Conservation (phyloP, 2,888 invertebrate species). For the Gari tellinella region DNA sequence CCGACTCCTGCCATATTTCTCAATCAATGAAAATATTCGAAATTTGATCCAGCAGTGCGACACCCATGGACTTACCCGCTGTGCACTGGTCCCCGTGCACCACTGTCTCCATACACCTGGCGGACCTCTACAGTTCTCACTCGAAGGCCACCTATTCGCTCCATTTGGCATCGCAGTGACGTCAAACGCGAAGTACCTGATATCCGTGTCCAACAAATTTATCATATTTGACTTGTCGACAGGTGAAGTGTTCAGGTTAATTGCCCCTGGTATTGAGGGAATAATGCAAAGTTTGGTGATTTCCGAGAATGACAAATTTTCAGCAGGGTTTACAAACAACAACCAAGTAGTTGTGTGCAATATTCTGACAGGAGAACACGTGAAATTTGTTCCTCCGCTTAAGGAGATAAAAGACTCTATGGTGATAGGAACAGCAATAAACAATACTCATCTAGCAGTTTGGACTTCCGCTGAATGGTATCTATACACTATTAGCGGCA, state of each 20-base stretch:
- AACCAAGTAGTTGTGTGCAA: conserved; percentile 96
- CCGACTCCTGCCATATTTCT: conserved; percentile 96
- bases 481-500: conserved; percentile 73
- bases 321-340: conserved; percentile 97
- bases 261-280: conserved; percentile 92
- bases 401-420: conserved; percentile 85
- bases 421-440: conserved; percentile 79
- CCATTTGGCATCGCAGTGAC: conserved; percentile 84
- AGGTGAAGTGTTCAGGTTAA: conserved; percentile 96
- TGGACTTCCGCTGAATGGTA: conserved; percentile 80
- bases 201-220: conserved; percentile 96
- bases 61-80: conserved; percentile 93
- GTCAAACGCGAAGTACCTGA: conserved; percentile 88
- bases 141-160: conserved; percentile 99
- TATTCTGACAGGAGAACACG: conserved; percentile 96
- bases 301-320: conserved; percentile 98
- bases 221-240: conserved; percentile 99
- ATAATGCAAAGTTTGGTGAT: conserved; percentile 97
- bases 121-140: conserved; percentile 98
- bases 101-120: conserved; percentile 99
- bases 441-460: conserved; percentile 77
- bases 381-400: conserved; percentile 93
- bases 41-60: conserved; percentile 96
- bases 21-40: conserved; percentile 92
- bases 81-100: conserved; percentile 95